phyloP scores from a whole-genome alignment of 2,888 invertebrate species.

The Melipona bicolor region DNA sequence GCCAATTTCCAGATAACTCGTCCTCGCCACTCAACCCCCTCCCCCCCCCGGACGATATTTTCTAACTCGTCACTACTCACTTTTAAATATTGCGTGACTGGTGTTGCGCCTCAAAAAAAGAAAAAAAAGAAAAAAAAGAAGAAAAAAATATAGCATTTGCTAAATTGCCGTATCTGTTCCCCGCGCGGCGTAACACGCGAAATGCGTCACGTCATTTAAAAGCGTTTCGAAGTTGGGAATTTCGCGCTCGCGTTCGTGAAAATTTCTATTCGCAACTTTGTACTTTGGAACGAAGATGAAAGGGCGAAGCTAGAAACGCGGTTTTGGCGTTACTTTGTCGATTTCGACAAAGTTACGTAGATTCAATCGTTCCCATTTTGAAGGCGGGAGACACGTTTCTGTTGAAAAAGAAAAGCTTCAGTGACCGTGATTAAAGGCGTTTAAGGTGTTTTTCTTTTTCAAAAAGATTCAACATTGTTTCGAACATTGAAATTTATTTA shows the following conservation, averaged over 20 bases:
- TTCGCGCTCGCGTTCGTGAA: too few relatives aligned
- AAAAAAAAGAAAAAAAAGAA: too few relatives aligned
- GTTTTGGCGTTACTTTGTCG: background rate
- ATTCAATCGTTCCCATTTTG: too few relatives aligned
- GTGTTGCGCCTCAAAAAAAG: background rate
- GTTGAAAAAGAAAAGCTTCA: background rate
- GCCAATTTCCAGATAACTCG: conserved; percentile 42
- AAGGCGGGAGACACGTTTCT: background rate
- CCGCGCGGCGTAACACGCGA: background rate
- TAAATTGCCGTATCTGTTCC: background rate
- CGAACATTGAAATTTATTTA: background rate
- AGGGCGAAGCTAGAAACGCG: background rate
- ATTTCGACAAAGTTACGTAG: background rate
- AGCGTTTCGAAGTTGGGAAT: background rate
- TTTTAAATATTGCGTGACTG: conserved; percentile 33
- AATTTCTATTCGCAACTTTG: too few relatives aligned
- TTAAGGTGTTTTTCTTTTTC: background rate
- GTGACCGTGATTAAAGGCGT: background rate
- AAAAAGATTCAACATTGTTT: background rate
- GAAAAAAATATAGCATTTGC: background rate
- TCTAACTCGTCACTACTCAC: conserved; percentile 11
- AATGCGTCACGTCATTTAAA: background rate
- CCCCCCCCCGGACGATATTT: conserved; percentile 13
- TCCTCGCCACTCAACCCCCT: conserved; percentile 15
- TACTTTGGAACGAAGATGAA: background rate